Conservation (phyloP, 2,113 vertebrate genomes). For the Hipposideros armiger region DNA sequence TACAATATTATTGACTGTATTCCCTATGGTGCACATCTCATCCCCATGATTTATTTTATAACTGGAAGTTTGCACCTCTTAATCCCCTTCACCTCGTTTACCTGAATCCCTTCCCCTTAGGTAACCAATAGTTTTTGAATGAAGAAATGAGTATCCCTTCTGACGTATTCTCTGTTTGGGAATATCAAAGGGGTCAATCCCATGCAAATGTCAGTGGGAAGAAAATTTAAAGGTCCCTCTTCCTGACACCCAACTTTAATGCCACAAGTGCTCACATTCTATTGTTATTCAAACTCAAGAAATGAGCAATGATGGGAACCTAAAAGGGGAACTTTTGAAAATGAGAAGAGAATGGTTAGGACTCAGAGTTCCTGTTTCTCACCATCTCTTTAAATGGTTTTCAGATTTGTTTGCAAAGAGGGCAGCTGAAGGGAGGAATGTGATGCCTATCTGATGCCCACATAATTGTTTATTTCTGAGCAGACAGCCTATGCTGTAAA, state of each 20-base stretch:
- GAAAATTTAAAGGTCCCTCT: background rate
- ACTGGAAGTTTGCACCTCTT: background rate
- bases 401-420: slow-evolving; percentile 70
- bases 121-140: background rate
- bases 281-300: slow-evolving; percentile 60
- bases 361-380: background rate
- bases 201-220: background rate
- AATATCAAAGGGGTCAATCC: slow-evolving; percentile 54
- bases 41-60: background rate
- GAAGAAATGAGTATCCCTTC: slow-evolving; percentile 18
- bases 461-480: slow-evolving; percentile 70
- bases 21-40: background rate
- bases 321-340: background rate
- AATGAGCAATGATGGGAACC: background rate
- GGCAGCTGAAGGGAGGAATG: background rate
- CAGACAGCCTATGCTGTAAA: slow-evolving; percentile 68
- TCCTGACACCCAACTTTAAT: slow-evolving; percentile 50
- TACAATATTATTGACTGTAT: background rate
- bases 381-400: slow-evolving; percentile 42
- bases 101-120: too few relatives aligned
- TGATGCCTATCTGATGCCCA: slow-evolving; percentile 59
- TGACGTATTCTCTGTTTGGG: background rate
- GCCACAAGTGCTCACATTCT: background rate
- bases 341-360: background rate
- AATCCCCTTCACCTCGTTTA: too few relatives aligned